Percentiles rank a stretch among this genome's conserved stretches.
Evolutionary conservation across 2,888 invertebrate genomes (phyloP).

Genomic region (Dusona sp.): DNA sequence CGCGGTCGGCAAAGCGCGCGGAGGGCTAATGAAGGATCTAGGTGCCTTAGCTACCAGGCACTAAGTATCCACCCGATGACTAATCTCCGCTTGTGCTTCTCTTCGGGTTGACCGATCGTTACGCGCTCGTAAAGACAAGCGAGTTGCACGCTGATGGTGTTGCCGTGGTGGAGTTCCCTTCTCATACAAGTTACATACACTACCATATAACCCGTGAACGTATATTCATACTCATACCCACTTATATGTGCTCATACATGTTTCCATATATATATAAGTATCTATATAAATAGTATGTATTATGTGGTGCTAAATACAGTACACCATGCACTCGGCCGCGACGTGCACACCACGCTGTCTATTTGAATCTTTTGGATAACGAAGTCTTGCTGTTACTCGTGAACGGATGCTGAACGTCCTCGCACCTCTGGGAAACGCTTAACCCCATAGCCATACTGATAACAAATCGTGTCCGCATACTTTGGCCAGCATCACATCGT

Average conservation of each 20-base stretch:
- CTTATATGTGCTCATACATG: neutral
- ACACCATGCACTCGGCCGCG: slow-evolving; percentile 28
- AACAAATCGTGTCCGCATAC: slow-evolving; percentile 82
- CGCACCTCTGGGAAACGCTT: slow-evolving; percentile 79
- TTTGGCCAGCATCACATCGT: slow-evolving; percentile 65
- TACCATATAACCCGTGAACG: neutral
- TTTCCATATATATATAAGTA: neutral
- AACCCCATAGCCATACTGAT: slow-evolving; percentile 78
- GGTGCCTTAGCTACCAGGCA: slow-evolving; percentile 68
- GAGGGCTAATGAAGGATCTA: slow-evolving; percentile 79
- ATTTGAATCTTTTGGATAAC: slow-evolving; percentile 69
- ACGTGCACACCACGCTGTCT: slow-evolving; percentile 51
- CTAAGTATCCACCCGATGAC: slow-evolving; percentile 78
- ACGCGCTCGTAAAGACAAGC: slow-evolving; percentile 78
- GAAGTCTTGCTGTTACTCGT: slow-evolving; percentile 55
- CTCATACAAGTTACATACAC: slow-evolving; percentile 7
- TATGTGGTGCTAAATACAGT: slow-evolving; percentile 52
- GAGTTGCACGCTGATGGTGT: slow-evolving; percentile 45
- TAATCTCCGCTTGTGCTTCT: slow-evolving; percentile 77
- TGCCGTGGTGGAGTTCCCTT: slow-evolving; percentile 40
- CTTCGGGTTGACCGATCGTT: slow-evolving; percentile 80
- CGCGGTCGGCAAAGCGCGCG: slow-evolving; percentile 44
- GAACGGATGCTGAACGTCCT: slow-evolving; percentile 68
- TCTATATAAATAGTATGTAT: slow-evolving; percentile 31
- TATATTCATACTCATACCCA: neutral